phyloP scores from a whole-genome alignment of 1,140 invertebrate genomes.

The Aphis gossypii region DNA sequence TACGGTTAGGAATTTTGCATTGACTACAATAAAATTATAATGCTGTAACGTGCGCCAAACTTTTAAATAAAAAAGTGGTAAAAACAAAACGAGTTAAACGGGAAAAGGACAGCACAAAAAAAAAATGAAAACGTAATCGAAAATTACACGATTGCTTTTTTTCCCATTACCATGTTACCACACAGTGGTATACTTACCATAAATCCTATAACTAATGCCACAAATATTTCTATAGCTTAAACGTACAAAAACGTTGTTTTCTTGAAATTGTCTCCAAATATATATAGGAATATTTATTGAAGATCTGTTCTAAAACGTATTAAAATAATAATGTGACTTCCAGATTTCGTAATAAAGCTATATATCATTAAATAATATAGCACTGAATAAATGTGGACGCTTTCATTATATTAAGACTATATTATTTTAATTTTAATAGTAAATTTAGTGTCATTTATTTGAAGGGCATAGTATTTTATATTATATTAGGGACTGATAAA shows the following conservation, averaged over 20 bases:
- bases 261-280: not conserved
- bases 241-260: not conserved
- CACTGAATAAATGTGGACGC: not conserved
- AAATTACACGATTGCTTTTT: constrained; percentile 48
- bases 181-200: not conserved
- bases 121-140: constrained; percentile 52
- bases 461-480: not conserved
- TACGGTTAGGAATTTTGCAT: constrained; percentile 38
- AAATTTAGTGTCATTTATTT: not conserved
- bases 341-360: not conserved
- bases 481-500: not conserved
- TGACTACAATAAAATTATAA: constrained; percentile 42
- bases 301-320: not conserved
- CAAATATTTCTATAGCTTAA: constrained; percentile 6
- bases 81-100: constrained; percentile 28
- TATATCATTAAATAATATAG: not conserved
- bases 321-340: not conserved
- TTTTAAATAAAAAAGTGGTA: constrained; percentile 44
- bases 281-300: not conserved
- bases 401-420: not conserved
- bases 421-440: not conserved
- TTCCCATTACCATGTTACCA: constrained; percentile 22
- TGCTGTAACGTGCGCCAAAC: constrained; percentile 37
- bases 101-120: not conserved
- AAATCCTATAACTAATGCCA: constrained; percentile 31